Percentiles rank a stretch among this genome's conserved stretches.
These are phyloP conservation scores for Apodemia hepburni DNA, from an alignment of 2,888 invertebrate genomes.

Conservation along the genomic window DNA sequence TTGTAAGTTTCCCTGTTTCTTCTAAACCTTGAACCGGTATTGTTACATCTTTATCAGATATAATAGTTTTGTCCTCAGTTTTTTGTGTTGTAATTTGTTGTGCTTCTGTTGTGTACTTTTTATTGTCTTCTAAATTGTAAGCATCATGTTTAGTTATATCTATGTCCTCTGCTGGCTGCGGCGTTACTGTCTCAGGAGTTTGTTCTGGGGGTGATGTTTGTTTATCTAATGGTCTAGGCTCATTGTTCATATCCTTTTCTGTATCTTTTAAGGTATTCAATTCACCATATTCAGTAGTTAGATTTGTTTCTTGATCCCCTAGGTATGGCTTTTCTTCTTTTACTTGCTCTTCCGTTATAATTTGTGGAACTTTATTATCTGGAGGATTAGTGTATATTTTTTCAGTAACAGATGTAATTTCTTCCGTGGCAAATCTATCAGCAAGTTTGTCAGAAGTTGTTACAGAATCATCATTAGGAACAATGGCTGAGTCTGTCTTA, in stretches of 20 bases:
- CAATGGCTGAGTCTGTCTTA: not conserved
- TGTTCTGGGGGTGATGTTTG: not conserved
- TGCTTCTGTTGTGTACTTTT: not conserved
- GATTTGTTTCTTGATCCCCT: not conserved
- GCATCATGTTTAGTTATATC: not conserved
- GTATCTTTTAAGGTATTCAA: not conserved
- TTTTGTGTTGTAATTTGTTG: not conserved
- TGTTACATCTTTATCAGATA: not conserved
- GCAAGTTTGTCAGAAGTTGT: not conserved
- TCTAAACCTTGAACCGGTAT: not conserved
- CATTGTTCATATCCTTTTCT: not conserved
- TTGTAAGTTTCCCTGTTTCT: no score
- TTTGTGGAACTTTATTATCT: conserved; percentile 14
- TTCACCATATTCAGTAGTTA: not conserved
- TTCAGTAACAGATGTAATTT: not conserved
- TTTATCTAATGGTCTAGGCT: not conserved
- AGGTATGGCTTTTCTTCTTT: not conserved
- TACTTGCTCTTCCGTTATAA: conserved; percentile 1
- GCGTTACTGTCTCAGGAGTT: not conserved
- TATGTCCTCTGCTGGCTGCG: not conserved
- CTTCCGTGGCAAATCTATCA: not conserved
- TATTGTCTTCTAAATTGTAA: not conserved
- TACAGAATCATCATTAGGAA: not conserved
- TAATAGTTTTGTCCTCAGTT: not conserved
- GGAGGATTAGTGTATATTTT: conserved; percentile 14